phyloP scores from a whole-genome alignment of 2,888 invertebrate species.

The Drosophila neotestacea region DNA sequence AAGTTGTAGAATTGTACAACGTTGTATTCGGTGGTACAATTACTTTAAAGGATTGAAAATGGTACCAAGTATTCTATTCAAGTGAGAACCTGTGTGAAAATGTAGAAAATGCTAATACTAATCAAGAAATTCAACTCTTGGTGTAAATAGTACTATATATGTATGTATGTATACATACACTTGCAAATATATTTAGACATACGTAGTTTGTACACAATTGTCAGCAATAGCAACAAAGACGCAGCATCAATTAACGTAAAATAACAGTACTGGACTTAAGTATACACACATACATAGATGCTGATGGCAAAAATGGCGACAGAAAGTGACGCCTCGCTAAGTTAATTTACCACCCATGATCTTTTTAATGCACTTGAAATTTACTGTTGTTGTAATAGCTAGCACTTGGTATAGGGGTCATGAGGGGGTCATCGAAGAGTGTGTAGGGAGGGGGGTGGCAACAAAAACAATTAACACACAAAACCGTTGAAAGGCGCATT shows the following conservation, averaged over 20 bases:
- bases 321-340: constrained; percentile 60
- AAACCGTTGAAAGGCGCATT: constrained; percentile 56
- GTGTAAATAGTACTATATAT: constrained; percentile 3
- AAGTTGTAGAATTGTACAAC: too few species aligned
- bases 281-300: constrained; percentile 27
- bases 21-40: background rate
- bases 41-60: background rate
- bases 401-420: constrained; percentile 25
- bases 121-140: constrained; percentile 15
- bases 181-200: constrained; percentile 4
- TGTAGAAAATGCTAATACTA: background rate
- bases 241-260: constrained; percentile 71
- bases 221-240: constrained; percentile 58
- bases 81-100: background rate
- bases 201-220: constrained; percentile 50
- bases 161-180: background rate
- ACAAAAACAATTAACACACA: constrained; percentile 76
- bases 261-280: constrained; percentile 48
- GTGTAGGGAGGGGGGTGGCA: constrained; percentile 8
- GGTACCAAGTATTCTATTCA: background rate
- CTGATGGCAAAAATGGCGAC: constrained; percentile 34
- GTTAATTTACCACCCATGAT: constrained; percentile 82
- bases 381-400: constrained; percentile 56
- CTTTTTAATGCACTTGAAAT: constrained; percentile 81
- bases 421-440: background rate